Percentiles rank a stretch among this genome's conserved stretches.
These are phyloP conservation scores for Dendropsophus ebraccatus DNA, from an alignment of 2,113 vertebrate genomes.

Conservation along the genomic window DNA sequence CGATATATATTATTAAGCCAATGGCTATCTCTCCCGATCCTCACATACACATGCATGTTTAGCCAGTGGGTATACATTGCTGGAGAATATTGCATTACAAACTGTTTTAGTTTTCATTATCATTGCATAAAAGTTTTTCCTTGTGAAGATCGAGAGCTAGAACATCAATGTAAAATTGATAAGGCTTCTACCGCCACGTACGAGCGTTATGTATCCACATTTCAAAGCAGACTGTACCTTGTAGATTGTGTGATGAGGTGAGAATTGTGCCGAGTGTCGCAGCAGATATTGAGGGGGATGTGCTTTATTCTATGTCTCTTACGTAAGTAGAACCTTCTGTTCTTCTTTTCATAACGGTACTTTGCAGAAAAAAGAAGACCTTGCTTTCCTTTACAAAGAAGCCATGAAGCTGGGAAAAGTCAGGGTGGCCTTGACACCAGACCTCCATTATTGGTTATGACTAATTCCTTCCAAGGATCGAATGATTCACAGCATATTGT, in stretches of 20 bases:
- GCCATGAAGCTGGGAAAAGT: neutral
- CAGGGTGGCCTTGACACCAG: neutral
- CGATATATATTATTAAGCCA: too few species aligned
- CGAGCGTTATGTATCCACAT: neutral
- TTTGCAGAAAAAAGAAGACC: neutral
- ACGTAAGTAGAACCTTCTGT: slow-evolving; percentile 12
- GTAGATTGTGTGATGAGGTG: neutral
- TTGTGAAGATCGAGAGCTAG: too few species aligned
- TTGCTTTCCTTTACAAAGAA: slow-evolving; percentile 8
- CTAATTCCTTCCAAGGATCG: neutral
- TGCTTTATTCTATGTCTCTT: neutral
- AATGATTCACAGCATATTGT: neutral
- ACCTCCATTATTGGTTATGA: slow-evolving; percentile 13
- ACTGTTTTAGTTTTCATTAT: too few species aligned
- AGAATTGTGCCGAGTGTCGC: neutral
- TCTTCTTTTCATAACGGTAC: neutral
- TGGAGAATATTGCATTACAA: too few species aligned
- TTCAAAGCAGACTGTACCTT: neutral
- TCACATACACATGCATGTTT: too few species aligned
- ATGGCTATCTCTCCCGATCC: too few species aligned
- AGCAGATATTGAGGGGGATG: neutral
- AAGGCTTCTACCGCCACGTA: too few species aligned
- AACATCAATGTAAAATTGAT: neutral
- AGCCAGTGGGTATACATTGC: too few species aligned
- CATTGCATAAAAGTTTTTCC: too few species aligned